phyloP scores from a whole-genome alignment of 2,888 invertebrate species.

The Pristionchus fissidentatus region DNA sequence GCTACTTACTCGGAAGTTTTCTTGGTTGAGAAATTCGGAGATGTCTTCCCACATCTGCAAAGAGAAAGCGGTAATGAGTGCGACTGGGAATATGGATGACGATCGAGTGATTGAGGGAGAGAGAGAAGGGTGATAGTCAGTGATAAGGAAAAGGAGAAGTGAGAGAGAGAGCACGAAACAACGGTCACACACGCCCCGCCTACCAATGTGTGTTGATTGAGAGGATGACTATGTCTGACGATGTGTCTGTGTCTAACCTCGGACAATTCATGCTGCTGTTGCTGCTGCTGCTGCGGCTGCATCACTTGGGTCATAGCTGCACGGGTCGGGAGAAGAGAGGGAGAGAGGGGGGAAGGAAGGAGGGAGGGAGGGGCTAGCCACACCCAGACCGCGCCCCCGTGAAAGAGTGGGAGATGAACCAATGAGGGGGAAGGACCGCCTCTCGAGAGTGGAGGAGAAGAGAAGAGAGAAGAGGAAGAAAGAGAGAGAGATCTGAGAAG shows the following conservation, averaged over 20 bases:
- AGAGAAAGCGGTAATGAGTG: constrained; percentile 1
- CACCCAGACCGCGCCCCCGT: constrained; percentile 34
- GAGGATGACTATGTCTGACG: background rate
- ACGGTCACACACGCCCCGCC: background rate
- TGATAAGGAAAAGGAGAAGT: background rate
- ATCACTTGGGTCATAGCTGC: constrained; percentile 44
- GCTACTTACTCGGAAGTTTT: constrained; percentile 43
- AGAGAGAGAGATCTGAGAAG: background rate
- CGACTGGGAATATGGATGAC: background rate
- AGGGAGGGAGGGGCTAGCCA: constrained; percentile 41
- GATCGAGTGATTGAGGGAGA: constrained; percentile 26
- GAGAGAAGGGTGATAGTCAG: background rate
- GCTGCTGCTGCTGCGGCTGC: background rate
- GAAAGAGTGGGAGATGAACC: constrained; percentile 13
- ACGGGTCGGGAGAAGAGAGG: background rate
- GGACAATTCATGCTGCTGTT: constrained; percentile 1
- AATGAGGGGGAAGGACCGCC: constrained; percentile 17
- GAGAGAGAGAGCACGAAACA: background rate
- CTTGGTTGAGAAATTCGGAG: constrained; percentile 47
- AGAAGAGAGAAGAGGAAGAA: background rate
- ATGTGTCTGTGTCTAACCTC: background rate
- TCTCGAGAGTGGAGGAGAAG: background rate
- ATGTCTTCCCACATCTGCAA: constrained; percentile 51
- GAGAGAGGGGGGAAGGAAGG: background rate
- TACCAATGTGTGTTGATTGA: no score